A percentile compares a stretch with the other conserved stretches of the same genome.
phyloP scores from a whole-genome alignment of 1,140 invertebrate species.

The Megalonaias nervosa region DNA sequence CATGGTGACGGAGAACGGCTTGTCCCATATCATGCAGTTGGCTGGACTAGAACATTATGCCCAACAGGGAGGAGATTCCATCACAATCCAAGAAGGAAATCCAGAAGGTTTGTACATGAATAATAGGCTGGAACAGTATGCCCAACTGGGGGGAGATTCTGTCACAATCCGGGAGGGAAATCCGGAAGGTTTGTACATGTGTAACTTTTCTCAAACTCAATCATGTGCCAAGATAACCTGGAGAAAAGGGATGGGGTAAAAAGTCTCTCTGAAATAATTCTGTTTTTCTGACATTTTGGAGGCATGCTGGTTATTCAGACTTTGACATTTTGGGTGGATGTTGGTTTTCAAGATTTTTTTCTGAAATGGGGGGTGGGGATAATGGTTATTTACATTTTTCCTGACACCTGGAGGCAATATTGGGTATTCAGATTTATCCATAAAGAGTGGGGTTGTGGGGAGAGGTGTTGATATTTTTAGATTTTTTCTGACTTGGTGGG shows the following conservation, averaged over 20 bases:
- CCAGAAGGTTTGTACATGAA: slow-evolving; percentile 46
- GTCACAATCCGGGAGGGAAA: slow-evolving; percentile 58
- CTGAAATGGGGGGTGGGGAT: too few relatives aligned
- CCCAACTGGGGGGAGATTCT: slow-evolving; percentile 51
- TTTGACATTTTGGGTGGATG: neutral
- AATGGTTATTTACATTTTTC: neutral
- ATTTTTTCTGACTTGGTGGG: too few relatives aligned
- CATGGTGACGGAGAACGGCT: slow-evolving; percentile 55
- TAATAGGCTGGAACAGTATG: slow-evolving; percentile 56
- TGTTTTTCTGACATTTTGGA: neutral
- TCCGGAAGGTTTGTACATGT: slow-evolving; percentile 46
- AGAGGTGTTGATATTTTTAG: too few relatives aligned
- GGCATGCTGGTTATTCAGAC: neutral
- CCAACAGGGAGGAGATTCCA: slow-evolving; percentile 49
- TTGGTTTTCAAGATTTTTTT: too few relatives aligned
- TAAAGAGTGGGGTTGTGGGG: too few relatives aligned
- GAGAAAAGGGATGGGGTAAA: neutral
- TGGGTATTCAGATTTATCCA: too few relatives aligned
- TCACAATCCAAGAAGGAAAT: slow-evolving; percentile 57
- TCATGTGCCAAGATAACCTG: neutral
- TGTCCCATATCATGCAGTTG: slow-evolving; percentile 59
- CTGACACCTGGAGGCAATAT: too few relatives aligned
- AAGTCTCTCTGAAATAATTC: neutral
- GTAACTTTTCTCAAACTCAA: neutral
- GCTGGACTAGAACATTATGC: slow-evolving; percentile 64